Evolutionary conservation across 1,140 invertebrate species (phyloP).

Genomic region (Bombus fervidus): DNA sequence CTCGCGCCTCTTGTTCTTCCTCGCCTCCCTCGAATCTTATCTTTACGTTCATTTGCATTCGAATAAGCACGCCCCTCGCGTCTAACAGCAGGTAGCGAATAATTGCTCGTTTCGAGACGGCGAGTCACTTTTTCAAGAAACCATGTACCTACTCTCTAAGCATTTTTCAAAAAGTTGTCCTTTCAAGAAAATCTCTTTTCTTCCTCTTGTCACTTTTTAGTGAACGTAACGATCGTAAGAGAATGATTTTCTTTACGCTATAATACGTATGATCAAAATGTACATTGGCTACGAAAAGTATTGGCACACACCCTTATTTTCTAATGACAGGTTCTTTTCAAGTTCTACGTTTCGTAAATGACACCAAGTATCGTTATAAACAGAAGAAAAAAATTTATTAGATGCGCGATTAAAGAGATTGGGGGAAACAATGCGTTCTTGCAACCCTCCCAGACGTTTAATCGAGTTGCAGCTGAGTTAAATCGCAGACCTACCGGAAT

Average conservation of each 20-base stretch:
- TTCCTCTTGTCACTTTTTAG: not conserved
- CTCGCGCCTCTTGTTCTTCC: constrained; percentile 22
- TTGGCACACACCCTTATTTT: no score
- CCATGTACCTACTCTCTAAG: not conserved
- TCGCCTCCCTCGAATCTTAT: constrained; percentile 37
- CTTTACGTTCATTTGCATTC: constrained; percentile 47
- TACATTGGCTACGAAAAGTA: no score
- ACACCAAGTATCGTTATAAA: no score
- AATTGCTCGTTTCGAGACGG: constrained; percentile 3
- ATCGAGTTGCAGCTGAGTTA: constrained; percentile 21
- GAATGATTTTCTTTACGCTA: not conserved
- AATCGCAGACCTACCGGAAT: constrained; percentile 21
- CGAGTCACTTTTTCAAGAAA: not conserved
- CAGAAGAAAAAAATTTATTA: no score
- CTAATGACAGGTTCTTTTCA: no score
- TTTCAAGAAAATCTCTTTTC: not conserved
- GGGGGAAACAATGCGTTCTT: not conserved
- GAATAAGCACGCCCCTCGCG: constrained; percentile 12
- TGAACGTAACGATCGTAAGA: not conserved
- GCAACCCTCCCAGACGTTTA: not conserved
- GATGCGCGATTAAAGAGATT: not conserved
- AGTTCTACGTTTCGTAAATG: no score
- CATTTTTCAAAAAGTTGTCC: not conserved
- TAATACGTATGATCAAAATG: no score
- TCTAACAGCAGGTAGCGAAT: constrained; percentile 31